Evolutionary conservation across 1,140 invertebrate species (phyloP).

Genomic region (Arctopsyche grandis): DNA sequence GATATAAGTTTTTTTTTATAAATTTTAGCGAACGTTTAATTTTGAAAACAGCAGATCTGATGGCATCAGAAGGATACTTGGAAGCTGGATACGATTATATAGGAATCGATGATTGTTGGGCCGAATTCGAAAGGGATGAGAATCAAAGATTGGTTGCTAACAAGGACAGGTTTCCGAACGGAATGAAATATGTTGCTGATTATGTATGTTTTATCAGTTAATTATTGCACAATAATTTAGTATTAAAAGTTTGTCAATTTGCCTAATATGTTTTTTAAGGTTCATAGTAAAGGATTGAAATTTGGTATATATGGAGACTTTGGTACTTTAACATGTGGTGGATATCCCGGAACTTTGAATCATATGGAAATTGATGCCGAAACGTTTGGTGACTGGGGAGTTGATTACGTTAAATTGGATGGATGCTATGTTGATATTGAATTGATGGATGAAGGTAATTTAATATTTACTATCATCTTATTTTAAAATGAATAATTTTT

Average conservation of each 20-base stretch:
- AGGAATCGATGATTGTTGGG: constrained; percentile 92
- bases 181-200: constrained; percentile 81
- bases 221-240: background rate
- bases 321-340: constrained; percentile 84
- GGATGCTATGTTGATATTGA: constrained; percentile 80
- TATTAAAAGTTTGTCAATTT: background rate
- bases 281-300: constrained; percentile 80
- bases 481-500: background rate
- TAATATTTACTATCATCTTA: background rate
- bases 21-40: constrained; percentile 80
- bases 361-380: constrained; percentile 81
- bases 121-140: constrained; percentile 73
- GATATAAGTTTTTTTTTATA: background rate
- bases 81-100: constrained; percentile 86
- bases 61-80: constrained; percentile 82
- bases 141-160: constrained; percentile 79
- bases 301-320: constrained; percentile 92
- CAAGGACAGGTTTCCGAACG: constrained; percentile 80
- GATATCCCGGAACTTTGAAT: constrained; percentile 84
- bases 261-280: background rate
- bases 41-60: constrained; percentile 78
- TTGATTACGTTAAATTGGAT: constrained; percentile 91
- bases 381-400: constrained; percentile 88
- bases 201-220: constrained; percentile 73
- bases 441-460: constrained; percentile 65